Evolutionary conservation across 2,888 invertebrate genomes (phyloP), one percentile per base, ranked within the genome.

Genomic region (Acrobeloides nanus): DNA sequence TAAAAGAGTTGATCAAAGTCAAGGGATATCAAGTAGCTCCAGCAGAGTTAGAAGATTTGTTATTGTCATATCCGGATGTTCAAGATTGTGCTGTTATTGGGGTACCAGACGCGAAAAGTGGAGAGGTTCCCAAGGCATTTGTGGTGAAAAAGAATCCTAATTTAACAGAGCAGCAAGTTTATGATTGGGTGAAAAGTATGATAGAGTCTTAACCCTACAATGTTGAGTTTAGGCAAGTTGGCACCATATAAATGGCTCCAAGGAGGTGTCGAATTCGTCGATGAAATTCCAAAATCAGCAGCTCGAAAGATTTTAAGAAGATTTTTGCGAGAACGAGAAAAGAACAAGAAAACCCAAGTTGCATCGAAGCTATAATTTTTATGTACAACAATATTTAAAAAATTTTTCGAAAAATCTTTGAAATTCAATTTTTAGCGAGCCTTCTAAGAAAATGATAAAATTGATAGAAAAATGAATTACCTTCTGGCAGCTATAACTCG

Each of bases 1-100:
- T 87, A n/a, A 89, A 89, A 74, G 88, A 88, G 72, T 81, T 89
- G 15, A 88, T 89, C 66, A 89, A 89, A 74, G 87, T 85, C 70
- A 87, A 88, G 74, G 87, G 84, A 1, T 37, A 34, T 24, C 34
- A 84, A 82, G 87, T 88, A 5, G 82, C 87, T 0, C 88, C 87
- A 4, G 86, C 87, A 1, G 88, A 88, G 76, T 75, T 89, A 32
- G 89, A 89, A 75, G 82, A 82, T 10, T 66, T 87, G 38, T 73
- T 88, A 35, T 75, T 86, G 43, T 81, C 81, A 31, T 82, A 84
- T 76, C 77, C 80, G 0, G 81, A 80, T 45, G 81, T 88, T 39
- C 80, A 81, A 48, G 87, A 87, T 69, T 83, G 81, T n/a, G 87
- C 84, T 27, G 87, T 88, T 31, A 81, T 86, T 64, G 87, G 87